phyloP scores from a whole-genome alignment of 2,888 invertebrate species.

The Notodonta ziczac region DNA sequence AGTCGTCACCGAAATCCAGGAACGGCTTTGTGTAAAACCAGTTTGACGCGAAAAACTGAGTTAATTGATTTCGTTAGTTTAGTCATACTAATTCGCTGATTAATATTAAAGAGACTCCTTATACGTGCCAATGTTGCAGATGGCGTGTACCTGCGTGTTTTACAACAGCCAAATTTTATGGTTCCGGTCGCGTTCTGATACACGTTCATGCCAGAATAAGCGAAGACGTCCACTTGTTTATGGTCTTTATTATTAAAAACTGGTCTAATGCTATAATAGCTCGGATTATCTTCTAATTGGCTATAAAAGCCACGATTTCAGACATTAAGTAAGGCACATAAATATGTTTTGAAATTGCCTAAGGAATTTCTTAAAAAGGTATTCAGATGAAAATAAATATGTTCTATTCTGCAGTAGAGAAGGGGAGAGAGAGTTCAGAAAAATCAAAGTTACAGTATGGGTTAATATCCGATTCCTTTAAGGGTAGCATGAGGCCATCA shows the following conservation, averaged over 20 bases:
- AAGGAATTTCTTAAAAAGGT: too few relatives aligned
- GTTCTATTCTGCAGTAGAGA: too few relatives aligned
- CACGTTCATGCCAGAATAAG: not conserved
- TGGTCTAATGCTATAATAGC: not conserved
- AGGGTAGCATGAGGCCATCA: too few relatives aligned
- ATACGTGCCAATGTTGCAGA: slow-evolving; percentile 68
- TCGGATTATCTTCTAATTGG: not conserved
- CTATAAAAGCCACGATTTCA: not conserved
- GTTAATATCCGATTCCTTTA: too few relatives aligned
- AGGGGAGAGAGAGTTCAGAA: too few relatives aligned
- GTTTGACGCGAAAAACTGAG: slow-evolving; percentile 62
- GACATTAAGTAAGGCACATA: not conserved
- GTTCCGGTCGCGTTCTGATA: slow-evolving; percentile 45
- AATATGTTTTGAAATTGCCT: too few relatives aligned
- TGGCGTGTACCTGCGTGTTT: slow-evolving; percentile 59
- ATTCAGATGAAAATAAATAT: too few relatives aligned
- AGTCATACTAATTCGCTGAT: slow-evolving; percentile 78
- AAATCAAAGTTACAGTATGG: too few relatives aligned
- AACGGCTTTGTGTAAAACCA: slow-evolving; percentile 56
- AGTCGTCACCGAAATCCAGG: slow-evolving; percentile 58
- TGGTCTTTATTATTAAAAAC: not conserved
- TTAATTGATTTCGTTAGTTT: slow-evolving; percentile 80
- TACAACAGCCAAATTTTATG: slow-evolving; percentile 63
- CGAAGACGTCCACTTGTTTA: not conserved
- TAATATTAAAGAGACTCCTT: slow-evolving; percentile 71